Percentiles rank a stretch among this genome's conserved stretches.
These are phyloP conservation scores for Phalacrocorax carbo DNA, from an alignment of 2,113 vertebrate species.

Conservation along the genomic window DNA sequence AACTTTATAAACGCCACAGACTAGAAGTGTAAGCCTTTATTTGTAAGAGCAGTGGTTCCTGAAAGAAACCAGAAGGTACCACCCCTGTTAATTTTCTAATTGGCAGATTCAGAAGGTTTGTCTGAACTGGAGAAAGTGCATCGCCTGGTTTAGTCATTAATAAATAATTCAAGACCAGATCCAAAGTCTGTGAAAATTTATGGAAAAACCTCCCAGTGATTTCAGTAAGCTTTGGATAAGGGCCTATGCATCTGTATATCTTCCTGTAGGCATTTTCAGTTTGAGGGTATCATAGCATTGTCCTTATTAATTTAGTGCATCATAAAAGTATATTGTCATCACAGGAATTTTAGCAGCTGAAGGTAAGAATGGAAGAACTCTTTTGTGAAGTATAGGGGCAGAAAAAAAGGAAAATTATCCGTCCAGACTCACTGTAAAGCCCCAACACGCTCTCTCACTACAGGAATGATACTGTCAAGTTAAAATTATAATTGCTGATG, in stretches of 20 bases:
- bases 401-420: not conserved
- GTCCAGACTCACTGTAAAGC: not conserved
- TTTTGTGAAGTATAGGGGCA: not conserved
- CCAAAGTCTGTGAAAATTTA: not conserved
- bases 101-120: not conserved
- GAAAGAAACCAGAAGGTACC: constrained; percentile 2
- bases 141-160: not conserved
- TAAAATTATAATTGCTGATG: constrained; percentile 21
- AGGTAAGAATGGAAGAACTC: not conserved
- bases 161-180: not conserved
- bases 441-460: not conserved
- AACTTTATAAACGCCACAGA: not conserved
- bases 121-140: not conserved
- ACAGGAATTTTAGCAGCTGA: not conserved
- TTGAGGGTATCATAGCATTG: not conserved
- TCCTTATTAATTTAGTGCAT: not conserved
- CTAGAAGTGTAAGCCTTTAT: not conserved
- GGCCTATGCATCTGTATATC: not conserved
- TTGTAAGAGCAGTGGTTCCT: not conserved
- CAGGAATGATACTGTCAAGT: not conserved
- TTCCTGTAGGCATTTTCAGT: not conserved
- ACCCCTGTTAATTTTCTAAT: not conserved
- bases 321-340: not conserved
- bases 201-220: not conserved
- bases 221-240: not conserved